phyloP scores from a whole-genome alignment of 2,888 invertebrate genomes.

The Plutella xylostella region DNA sequence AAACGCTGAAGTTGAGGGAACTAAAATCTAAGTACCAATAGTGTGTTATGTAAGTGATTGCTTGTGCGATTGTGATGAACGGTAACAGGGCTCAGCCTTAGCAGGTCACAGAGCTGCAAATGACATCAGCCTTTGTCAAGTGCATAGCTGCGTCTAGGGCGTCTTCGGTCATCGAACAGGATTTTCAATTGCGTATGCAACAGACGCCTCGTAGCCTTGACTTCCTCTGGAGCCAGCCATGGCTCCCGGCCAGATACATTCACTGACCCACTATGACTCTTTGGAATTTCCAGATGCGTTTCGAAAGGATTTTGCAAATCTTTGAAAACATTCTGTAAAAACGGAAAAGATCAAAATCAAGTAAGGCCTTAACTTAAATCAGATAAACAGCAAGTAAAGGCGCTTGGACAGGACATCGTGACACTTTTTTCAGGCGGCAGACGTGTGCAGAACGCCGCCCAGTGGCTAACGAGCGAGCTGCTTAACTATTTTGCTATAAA shows the following conservation, averaged over 20 bases:
- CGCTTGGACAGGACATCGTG: too few species aligned
- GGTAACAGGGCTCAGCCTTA: conserved; percentile 53
- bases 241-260: conserved; percentile 54
- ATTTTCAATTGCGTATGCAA: conserved; percentile 56
- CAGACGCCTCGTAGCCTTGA: conserved; percentile 51
- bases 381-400: neutral
- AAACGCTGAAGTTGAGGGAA: conserved; percentile 44
- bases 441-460: neutral
- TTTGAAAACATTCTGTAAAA: too few species aligned
- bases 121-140: conserved; percentile 63
- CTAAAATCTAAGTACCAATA: too few species aligned
- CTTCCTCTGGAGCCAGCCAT: conserved; percentile 41
- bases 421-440: too few species aligned
- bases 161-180: conserved; percentile 58
- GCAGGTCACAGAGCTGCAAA: conserved; percentile 61
- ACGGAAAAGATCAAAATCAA: too few species aligned
- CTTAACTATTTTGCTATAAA: conserved; percentile 23
- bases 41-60: conserved; percentile 45
- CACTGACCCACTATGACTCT: conserved; percentile 44
- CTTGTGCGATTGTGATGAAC: conserved; percentile 53
- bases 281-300: neutral
- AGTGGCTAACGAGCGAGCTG: neutral
- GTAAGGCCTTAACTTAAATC: neutral
- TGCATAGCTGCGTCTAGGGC: conserved; percentile 30
- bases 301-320: too few species aligned